These are phyloP conservation scores for Saguinus imperator DNA, from an alignment of 2,113 vertebrate genomes.

Conservation along the genomic window DNA sequence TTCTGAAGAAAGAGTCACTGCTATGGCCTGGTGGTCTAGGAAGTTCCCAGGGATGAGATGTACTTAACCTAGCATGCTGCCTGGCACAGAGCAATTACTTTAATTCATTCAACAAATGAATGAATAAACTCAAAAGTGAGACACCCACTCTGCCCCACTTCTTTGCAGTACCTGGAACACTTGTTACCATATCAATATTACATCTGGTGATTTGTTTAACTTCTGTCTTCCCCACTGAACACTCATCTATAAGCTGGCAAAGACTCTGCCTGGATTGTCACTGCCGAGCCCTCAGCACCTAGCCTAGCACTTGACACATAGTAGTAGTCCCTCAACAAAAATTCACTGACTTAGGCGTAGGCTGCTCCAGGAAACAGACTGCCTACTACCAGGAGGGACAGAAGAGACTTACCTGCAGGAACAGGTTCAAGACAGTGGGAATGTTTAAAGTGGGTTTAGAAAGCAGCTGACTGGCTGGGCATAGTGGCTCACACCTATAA, in stretches of 20 bases:
- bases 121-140: background rate
- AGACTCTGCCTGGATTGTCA: background rate
- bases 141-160: background rate
- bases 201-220: background rate
- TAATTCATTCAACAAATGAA: background rate
- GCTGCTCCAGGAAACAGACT: background rate
- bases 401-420: background rate
- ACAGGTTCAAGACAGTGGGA: background rate
- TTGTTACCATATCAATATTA: background rate
- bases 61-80: background rate
- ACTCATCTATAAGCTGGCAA: background rate
- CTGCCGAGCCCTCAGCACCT: background rate
- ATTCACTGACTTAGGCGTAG: background rate
- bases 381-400: background rate
- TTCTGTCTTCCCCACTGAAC: background rate
- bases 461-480: background rate
- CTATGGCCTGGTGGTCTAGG: background rate
- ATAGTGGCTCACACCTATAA: no score
- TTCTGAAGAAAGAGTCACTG: background rate
- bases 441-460: background rate
- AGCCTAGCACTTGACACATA: background rate
- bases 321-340: background rate
- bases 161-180: background rate
- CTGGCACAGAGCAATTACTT: background rate
- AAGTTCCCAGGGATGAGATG: background rate